phyloP scores from a whole-genome alignment of 2,113 vertebrate genomes.

The Sterna hirundo region DNA sequence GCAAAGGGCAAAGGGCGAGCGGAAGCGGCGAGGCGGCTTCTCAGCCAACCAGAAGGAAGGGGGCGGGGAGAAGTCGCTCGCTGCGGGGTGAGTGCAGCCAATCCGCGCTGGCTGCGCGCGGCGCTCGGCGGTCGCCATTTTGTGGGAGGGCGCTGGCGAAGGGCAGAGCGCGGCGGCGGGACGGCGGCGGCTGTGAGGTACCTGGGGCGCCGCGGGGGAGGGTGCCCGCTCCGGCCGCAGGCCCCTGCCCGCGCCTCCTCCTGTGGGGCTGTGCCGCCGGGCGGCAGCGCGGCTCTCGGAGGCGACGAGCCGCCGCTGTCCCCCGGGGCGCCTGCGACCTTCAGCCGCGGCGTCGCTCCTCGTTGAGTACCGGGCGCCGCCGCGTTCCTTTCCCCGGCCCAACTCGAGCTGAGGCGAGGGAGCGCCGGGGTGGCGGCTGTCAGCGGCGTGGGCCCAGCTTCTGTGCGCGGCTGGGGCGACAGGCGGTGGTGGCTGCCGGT shows the following conservation, averaged over 20 bases:
- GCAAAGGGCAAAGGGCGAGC: background rate
- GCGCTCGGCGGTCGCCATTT: background rate
- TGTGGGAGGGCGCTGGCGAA: constrained; percentile 24
- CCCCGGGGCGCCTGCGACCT: background rate
- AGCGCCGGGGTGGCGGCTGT: background rate
- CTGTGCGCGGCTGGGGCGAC: background rate
- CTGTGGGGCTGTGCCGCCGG: fast-evolving
- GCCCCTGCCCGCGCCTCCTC: fast-evolving
- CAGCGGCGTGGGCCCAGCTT: background rate
- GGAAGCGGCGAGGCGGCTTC: fast-evolving
- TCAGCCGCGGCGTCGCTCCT: background rate
- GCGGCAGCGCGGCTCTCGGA: fast-evolving
- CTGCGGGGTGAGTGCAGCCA: background rate
- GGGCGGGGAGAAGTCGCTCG: fast-evolving
- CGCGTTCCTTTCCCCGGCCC: background rate
- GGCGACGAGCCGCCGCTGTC: fast-evolving
- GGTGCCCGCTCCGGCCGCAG: fast-evolving
- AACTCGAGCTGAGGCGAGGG: background rate
- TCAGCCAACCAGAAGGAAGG: background rate
- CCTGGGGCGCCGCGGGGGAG: fast-evolving
- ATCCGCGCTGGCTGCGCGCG: background rate
- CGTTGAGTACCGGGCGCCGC: fast-evolving
- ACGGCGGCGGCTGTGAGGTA: background rate
- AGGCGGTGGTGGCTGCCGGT: no score
- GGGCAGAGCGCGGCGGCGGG: background rate